phyloP scores from a whole-genome alignment of 2,888 invertebrate species.

The Malthinus seriepunctatus region DNA sequence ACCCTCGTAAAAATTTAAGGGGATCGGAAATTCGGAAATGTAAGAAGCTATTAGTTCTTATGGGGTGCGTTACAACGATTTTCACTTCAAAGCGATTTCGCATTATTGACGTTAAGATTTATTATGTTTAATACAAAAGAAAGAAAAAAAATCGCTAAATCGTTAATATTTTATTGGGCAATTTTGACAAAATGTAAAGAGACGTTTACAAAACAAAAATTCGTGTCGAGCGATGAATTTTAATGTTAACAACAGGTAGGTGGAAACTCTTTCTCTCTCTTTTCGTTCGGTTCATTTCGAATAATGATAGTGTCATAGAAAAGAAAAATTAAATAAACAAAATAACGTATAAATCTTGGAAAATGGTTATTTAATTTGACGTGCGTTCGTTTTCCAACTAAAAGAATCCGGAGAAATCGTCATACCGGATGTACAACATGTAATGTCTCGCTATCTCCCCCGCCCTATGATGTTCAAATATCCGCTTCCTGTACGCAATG shows the following conservation, averaged over 20 bases:
- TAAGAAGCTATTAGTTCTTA: constrained; percentile 31
- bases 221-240: too few relatives aligned
- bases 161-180: too few relatives aligned
- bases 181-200: too few relatives aligned
- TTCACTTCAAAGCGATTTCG: constrained; percentile 21
- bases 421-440: constrained; percentile 31
- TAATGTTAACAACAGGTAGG: too few relatives aligned
- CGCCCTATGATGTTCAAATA: constrained; percentile 32
- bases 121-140: background rate
- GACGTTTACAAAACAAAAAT: too few relatives aligned
- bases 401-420: constrained; percentile 16
- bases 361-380: constrained; percentile 11
- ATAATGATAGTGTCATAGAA: too few relatives aligned
- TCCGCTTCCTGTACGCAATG: constrained; percentile 34
- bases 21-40: constrained; percentile 28
- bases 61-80: constrained; percentile 24
- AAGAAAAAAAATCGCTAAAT: too few relatives aligned
- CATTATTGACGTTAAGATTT: constrained; percentile 18
- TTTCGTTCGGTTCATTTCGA: too few relatives aligned
- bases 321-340: background rate
- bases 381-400: constrained; percentile 15
- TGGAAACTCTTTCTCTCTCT: too few relatives aligned
- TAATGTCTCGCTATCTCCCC: constrained; percentile 30
- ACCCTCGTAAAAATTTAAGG: constrained; percentile 27
- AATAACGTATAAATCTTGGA: background rate